Evolutionary conservation across 2,113 vertebrate species (phyloP).

Genomic region (Lutjanus erythropterus): DNA sequence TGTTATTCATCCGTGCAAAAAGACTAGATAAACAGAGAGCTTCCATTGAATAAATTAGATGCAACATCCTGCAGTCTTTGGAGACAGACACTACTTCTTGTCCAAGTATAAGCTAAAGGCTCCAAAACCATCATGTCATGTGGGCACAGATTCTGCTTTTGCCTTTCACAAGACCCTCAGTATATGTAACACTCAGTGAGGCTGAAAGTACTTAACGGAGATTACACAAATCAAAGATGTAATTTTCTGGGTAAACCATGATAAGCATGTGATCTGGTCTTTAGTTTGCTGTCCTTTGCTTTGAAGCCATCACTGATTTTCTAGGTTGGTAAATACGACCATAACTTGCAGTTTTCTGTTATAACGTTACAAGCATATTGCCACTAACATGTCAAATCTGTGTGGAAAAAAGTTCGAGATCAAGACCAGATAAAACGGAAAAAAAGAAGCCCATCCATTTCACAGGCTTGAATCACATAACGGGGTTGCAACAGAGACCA

Average conservation of each 20-base stretch:
- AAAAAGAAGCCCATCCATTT: not conserved
- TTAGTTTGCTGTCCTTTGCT: not conserved
- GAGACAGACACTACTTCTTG: slow-evolving; percentile 8
- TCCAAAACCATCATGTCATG: not conserved
- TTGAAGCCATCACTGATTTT: not conserved
- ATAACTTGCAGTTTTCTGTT: not conserved
- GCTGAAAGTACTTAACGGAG: not conserved
- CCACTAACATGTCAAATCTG: not conserved
- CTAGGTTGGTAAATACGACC: not conserved
- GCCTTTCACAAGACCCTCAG: not conserved
- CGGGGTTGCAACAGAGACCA: not conserved
- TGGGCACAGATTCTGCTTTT: not conserved
- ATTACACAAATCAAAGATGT: not conserved
- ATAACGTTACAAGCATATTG: not conserved
- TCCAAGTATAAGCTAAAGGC: not conserved
- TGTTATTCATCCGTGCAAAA: slow-evolving; percentile 23
- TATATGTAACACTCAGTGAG: not conserved
- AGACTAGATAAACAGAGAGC: slow-evolving; percentile 28
- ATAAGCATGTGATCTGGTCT: not conserved
- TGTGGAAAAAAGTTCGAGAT: not conserved
- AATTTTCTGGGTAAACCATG: not conserved
- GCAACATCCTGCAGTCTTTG: not conserved
- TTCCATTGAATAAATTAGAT: slow-evolving; percentile 24
- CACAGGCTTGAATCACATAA: not conserved
- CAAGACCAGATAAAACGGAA: not conserved